Base-by-base conservation (phyloP, 53 echinoderm and acorn worm genomes). In the Echinarachnius parma region DNA sequence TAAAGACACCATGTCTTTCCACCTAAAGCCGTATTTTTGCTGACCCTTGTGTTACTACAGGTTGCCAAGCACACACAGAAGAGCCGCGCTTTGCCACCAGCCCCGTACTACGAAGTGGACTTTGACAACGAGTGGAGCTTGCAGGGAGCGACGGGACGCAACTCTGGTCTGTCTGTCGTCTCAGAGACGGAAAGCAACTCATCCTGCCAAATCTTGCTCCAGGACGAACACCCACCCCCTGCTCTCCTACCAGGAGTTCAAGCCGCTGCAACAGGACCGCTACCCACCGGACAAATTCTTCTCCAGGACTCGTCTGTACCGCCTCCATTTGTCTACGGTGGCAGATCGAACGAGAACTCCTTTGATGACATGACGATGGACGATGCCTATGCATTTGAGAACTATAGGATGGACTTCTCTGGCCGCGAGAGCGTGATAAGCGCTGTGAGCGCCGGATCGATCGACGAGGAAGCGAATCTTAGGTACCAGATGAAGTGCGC, bases 51-150 rank as follows among this genome's bases (percentile, higher is more conserved):
- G n/a, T n/a, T n/a, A n/a, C n/a, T n/a, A n/a, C 61, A 93, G 92
- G 78, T 92, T 60, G 61, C 88, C 55, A 87, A 88, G 50, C 98
- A 98, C 58, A 83, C 88, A 15, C 85, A 98, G 62, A 82, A 80
- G 58, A 78, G 82, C 20, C 69, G 76, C 24, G 83, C 91, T 13
- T 75, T 98, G 14, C 91, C 98, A 4, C 98, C 98, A 9, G 88
- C 98, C 5, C 98, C 98, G 16, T 98, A 98, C 88, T 98, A 91
- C 63, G 88, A 88, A 28, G 76, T 87, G 9, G 91, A 98, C 42
- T 76, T 85, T 33, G 75, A 82, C 28, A 85, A 87, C 46, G 91
- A 91, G 64, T 98, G 98, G 98, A 77, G 78, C 23, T 62, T 79
- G 34, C 68, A 76, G 53, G 57, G 69, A 35, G 27, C 79, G 31